phyloP scores from a whole-genome alignment of 1,140 invertebrate genomes.

The Palaemon carinicauda region DNA sequence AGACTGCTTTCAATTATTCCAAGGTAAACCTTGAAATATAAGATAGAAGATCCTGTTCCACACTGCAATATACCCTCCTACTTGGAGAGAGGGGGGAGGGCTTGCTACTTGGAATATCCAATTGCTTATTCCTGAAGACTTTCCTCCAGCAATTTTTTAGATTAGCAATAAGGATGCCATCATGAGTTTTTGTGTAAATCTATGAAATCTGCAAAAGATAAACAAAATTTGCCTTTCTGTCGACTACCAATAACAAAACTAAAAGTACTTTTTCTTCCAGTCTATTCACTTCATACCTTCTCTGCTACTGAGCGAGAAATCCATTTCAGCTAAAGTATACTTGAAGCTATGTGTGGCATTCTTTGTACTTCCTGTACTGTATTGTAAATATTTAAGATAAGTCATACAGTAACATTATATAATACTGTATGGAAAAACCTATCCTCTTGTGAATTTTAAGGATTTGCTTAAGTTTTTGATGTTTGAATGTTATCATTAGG shows the following conservation, averaged over 20 bases:
- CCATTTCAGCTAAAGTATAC: neutral
- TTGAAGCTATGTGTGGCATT: too few relatives aligned
- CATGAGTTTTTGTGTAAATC: neutral
- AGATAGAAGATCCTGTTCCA: neutral
- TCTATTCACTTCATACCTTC: neutral
- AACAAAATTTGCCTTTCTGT: neutral
- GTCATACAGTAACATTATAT: too few relatives aligned
- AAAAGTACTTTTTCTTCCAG: neutral
- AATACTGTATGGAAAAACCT: too few relatives aligned
- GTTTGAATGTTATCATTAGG: neutral
- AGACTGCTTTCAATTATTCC: neutral
- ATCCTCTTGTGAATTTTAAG: too few relatives aligned
- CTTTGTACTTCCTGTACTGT: too few relatives aligned
- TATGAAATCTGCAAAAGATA: neutral
- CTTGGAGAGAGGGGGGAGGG: constrained; percentile 51
- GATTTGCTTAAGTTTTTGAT: too few relatives aligned
- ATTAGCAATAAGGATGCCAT: neutral
- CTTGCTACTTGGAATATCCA: neutral
- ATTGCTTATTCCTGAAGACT: neutral
- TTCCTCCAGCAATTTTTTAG: neutral
- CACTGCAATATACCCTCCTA: constrained; percentile 4
- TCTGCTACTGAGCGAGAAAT: neutral
- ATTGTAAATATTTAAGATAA: too few relatives aligned
- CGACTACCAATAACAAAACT: neutral
- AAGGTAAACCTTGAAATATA: too few relatives aligned